Percentiles rank a stretch among this genome's conserved stretches.
Conservation (phyloP, 2,797 vertebrate species). For the Oceanodroma leucorhoa region DNA sequence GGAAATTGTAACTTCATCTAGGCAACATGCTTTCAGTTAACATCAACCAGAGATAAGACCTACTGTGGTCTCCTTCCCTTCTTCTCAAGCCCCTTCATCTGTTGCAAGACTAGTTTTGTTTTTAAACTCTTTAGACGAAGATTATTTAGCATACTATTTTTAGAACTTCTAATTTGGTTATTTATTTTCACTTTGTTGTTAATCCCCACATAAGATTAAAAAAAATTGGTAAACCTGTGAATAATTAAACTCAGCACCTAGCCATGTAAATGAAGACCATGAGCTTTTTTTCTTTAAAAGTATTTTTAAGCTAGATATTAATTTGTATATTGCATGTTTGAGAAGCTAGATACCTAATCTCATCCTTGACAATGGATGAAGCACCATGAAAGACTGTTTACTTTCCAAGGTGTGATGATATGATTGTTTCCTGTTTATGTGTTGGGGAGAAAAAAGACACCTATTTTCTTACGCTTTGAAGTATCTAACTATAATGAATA, state of each 20-base stretch:
- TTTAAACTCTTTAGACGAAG: neutral
- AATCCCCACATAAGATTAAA: neutral
- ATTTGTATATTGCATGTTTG: neutral
- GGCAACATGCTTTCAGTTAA: neutral
- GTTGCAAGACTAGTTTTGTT: neutral
- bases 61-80: neutral
- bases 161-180: neutral
- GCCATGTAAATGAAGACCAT: neutral
- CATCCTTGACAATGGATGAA: neutral
- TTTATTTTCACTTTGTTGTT: neutral
- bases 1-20: neutral
- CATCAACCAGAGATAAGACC: neutral
- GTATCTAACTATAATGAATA: neutral
- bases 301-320: neutral
- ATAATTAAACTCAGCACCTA: neutral
- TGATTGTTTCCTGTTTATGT: neutral
- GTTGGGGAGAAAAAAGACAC: neutral
- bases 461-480: neutral
- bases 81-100: neutral
- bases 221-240: neutral
- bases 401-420: neutral
- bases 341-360: neutral
- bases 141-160: neutral
- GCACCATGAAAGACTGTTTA: neutral
- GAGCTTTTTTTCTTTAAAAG: neutral